phyloP scores from a whole-genome alignment of 2,113 vertebrate genomes.

The Cephalopholis sonnerati region DNA sequence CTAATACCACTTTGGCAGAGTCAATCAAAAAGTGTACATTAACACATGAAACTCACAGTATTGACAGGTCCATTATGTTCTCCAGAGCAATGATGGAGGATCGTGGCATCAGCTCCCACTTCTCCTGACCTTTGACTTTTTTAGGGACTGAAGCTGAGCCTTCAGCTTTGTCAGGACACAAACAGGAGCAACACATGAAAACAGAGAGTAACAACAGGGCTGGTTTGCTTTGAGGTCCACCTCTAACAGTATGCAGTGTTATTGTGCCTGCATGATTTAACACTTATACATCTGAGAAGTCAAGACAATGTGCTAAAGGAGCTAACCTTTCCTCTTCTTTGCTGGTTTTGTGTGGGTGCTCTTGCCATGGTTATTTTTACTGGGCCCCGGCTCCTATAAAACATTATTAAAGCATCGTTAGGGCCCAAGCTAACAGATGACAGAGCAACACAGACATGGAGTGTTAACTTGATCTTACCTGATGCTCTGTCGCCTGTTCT shows the following conservation, averaged over 20 bases:
- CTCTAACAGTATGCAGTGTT: no score
- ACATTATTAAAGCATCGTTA: not conserved
- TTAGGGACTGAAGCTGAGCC: conserved; percentile 3
- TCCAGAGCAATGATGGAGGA: conserved; percentile 75
- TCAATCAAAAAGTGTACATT: not conserved
- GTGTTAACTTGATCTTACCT: conserved; percentile 36
- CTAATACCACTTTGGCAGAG: not conserved
- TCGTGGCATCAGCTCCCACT: conserved; percentile 66
- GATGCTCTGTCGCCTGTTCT: not conserved
- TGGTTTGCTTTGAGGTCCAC: not conserved
- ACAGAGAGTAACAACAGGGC: not conserved
- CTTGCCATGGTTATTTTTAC: not conserved
- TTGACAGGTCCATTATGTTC: conserved; percentile 76
- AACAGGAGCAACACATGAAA: not conserved
- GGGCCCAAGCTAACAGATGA: not conserved
- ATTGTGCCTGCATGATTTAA: not conserved
- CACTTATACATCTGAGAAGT: not conserved
- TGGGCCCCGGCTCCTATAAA: conserved; percentile 9
- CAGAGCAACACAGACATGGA: not conserved
- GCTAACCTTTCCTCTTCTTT: conserved; percentile 63
- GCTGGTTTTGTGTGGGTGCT: conserved; percentile 6
- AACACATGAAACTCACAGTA: conserved; percentile 78
- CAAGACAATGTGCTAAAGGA: not conserved
- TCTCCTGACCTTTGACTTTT: conserved; percentile 59
- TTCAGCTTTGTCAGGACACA: conserved; percentile 4